Percentiles rank a stretch among this genome's conserved stretches.
Evolutionary conservation across 2,113 vertebrate species (phyloP).

Genomic region (Lagopus leucura): DNA sequence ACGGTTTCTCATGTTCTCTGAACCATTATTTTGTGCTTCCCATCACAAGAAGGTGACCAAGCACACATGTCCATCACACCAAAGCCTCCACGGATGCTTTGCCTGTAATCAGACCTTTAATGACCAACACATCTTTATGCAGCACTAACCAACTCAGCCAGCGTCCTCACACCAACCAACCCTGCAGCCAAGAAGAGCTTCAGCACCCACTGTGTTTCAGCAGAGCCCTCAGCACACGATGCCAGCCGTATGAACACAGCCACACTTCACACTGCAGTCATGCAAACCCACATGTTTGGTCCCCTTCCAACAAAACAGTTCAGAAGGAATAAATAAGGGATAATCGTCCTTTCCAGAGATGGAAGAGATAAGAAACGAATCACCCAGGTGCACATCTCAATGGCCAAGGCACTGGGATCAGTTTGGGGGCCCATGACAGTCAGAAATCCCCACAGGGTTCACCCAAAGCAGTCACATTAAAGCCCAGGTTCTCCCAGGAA

Average conservation of each 20-base stretch:
- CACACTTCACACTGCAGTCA: neutral
- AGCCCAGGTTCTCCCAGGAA: neutral
- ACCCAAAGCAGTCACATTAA: neutral
- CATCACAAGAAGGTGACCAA: neutral
- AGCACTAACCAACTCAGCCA: neutral
- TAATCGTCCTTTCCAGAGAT: neutral
- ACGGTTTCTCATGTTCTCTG: neutral
- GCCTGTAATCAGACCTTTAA: neutral
- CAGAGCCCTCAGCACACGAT: neutral
- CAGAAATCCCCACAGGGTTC: neutral
- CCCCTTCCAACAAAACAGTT: neutral
- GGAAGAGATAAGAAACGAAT: neutral
- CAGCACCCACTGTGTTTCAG: neutral
- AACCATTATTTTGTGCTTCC: neutral
- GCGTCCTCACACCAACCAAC: neutral
- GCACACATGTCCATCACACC: neutral
- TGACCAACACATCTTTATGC: neutral
- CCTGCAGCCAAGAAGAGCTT: neutral
- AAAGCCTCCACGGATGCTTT: neutral
- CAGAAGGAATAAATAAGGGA: neutral
- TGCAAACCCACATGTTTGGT: rapidly evolving
- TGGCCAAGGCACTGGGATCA: neutral
- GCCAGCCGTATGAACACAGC: neutral
- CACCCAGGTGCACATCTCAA: neutral
- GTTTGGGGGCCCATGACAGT: neutral